These are phyloP conservation scores for Aspidiotus destructor DNA, from an alignment of 2,888 invertebrate genomes.

Conservation along the genomic window DNA sequence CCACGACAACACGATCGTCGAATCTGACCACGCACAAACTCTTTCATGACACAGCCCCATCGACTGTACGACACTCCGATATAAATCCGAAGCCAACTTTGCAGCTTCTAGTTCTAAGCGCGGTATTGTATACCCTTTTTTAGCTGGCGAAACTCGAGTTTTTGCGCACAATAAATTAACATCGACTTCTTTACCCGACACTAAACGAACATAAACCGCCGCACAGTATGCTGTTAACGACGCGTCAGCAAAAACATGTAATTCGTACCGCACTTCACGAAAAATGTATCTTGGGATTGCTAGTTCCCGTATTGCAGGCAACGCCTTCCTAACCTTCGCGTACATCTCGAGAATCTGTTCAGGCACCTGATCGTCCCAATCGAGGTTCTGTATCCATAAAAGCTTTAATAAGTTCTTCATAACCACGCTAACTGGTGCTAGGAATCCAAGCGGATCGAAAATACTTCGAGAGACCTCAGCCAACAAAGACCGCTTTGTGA, in stretches of 20 bases:
- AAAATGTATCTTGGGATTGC: neutral
- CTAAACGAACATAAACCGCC: slow-evolving; percentile 6
- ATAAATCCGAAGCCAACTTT: neutral
- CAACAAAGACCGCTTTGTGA: neutral
- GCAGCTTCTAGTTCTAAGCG: neutral
- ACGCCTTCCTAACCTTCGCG: neutral
- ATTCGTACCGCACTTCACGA: neutral
- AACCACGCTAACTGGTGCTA: neutral
- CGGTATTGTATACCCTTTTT: slow-evolving; percentile 3
- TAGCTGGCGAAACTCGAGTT: slow-evolving; percentile 9
- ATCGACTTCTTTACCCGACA: neutral
- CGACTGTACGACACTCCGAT: neutral
- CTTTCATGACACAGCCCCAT: neutral
- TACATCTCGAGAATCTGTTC: neutral
- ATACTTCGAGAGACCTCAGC: slow-evolving; percentile 9
- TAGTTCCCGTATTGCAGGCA: neutral
- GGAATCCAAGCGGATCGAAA: neutral
- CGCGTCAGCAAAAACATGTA: slow-evolving; percentile 9
- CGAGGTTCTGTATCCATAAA: neutral
- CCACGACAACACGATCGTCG: slow-evolving; percentile 1
- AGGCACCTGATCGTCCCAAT: neutral
- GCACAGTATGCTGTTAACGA: neutral
- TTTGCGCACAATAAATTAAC: slow-evolving; percentile 9
- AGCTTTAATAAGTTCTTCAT: neutral
- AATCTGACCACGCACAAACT: slow-evolving; percentile 4